A percentile compares a stretch with the other conserved stretches of the same genome.
These are phyloP conservation scores for Enteromius afrohamiltoni DNA, from an alignment of 2,797 vertebrate species.

Conservation along the genomic window DNA sequence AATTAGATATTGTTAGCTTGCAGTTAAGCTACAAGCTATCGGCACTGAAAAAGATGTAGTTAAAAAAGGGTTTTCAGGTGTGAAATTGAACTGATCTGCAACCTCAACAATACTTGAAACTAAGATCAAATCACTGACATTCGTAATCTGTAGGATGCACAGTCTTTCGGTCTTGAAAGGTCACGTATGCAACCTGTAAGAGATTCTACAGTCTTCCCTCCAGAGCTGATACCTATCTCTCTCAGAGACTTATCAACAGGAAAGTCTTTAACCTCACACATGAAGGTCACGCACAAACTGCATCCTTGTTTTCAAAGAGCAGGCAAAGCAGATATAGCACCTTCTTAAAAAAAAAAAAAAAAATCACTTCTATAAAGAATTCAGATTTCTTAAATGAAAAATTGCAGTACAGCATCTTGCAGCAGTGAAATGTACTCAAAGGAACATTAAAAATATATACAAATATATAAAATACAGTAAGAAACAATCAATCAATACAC, in stretches of 20 bases:
- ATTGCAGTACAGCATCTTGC: neutral
- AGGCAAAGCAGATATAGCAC: conserved; percentile 71
- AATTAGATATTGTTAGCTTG: neutral
- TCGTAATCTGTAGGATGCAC: conserved; percentile 54
- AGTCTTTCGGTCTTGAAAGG: conserved; percentile 50
- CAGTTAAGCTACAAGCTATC: neutral
- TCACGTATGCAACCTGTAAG: conserved; percentile 54
- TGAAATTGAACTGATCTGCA: conserved; percentile 29
- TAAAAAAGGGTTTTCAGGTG: neutral
- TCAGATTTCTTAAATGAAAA: conserved; percentile 17
- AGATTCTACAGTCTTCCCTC: conserved; percentile 49
- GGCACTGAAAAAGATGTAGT: neutral
- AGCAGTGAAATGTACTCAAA: neutral
- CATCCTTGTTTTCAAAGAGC: conserved; percentile 77
- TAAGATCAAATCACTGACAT: conserved; percentile 39
- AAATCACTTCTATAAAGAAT: conserved; percentile 60
- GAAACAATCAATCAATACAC: neutral
- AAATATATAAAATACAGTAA: neutral
- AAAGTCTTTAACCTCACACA: conserved; percentile 67
- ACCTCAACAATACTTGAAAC: conserved; percentile 39
- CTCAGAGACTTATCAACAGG: conserved; percentile 34
- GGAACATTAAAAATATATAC: neutral
- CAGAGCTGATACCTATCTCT: conserved; percentile 52
- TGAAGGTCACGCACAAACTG: conserved; percentile 75
- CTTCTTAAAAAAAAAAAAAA: conserved; percentile 62